Percentiles rank a stretch among this genome's conserved stretches.
These are phyloP conservation scores for Selenia dentaria DNA, from an alignment of 2,888 invertebrate species.

Conservation along the genomic window DNA sequence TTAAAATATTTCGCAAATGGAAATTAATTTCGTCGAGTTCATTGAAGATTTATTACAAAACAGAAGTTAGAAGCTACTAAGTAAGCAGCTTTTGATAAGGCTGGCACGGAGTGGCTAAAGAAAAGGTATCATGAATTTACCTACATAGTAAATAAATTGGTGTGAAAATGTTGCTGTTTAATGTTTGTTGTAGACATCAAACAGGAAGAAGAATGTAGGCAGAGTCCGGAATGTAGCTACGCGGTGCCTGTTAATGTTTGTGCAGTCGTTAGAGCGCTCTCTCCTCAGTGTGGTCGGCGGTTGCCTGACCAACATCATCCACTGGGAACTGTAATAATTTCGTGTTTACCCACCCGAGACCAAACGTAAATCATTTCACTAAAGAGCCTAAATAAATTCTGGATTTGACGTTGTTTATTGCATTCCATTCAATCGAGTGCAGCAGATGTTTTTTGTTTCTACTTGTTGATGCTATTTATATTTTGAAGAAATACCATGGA, in stretches of 20 bases:
- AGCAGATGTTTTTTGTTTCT: slow-evolving; percentile 34
- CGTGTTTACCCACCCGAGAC: slow-evolving; percentile 26
- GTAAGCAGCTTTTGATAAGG: not conserved
- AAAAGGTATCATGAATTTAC: not conserved
- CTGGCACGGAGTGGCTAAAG: slow-evolving; percentile 2
- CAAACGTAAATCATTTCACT: slow-evolving; percentile 26
- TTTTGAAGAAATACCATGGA: slow-evolving; percentile 25
- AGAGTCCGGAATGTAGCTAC: slow-evolving; percentile 64
- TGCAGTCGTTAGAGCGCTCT: slow-evolving; percentile 69
- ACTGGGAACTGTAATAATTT: slow-evolving; percentile 27
- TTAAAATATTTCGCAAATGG: slow-evolving; percentile 9
- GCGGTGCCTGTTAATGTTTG: slow-evolving; percentile 63
- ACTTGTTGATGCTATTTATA: slow-evolving; percentile 25
- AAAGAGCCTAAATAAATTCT: slow-evolving; percentile 27
- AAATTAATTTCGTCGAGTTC: slow-evolving; percentile 21
- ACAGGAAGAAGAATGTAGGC: slow-evolving; percentile 65
- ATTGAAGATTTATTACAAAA: slow-evolving; percentile 17
- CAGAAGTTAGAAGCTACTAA: not conserved
- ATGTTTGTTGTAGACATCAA: slow-evolving; percentile 59
- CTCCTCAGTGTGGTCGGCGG: slow-evolving; percentile 52
- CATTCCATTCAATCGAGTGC: slow-evolving; percentile 34
- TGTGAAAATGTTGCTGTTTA: slow-evolving; percentile 37
- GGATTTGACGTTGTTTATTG: slow-evolving; percentile 34
- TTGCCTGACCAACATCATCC: slow-evolving; percentile 24
- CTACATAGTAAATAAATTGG: slow-evolving; percentile 16